Conservation (phyloP, 2,113 vertebrate genomes). For the Cynocephalus volans region DNA sequence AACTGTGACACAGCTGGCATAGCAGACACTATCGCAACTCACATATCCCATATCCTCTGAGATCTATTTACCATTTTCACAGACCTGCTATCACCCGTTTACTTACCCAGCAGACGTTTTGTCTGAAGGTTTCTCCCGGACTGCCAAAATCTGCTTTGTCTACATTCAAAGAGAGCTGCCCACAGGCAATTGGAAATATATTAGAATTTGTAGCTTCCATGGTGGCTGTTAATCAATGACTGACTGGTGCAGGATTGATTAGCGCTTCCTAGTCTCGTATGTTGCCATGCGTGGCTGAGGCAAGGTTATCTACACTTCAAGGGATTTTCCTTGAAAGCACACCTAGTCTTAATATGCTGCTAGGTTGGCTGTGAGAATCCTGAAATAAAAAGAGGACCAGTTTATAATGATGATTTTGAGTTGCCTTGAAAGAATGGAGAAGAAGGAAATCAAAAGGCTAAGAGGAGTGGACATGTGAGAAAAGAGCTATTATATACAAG, state of each 20-base stretch:
- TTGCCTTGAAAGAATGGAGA: neutral
- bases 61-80: neutral
- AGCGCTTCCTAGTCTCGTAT: rapidly evolving
- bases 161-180: neutral
- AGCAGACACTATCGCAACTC: neutral
- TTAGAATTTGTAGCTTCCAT: neutral
- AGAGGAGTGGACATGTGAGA: neutral
- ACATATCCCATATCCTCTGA: neutral
- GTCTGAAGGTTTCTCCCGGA: neutral
- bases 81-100: neutral
- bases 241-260: neutral
- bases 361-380: neutral
- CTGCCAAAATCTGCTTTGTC: neutral
- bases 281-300: neutral
- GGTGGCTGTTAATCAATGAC: neutral
- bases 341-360: neutral
- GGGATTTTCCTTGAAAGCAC: neutral
- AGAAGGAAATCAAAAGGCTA: neutral
- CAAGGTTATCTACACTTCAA: neutral
- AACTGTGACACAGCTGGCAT: neutral
- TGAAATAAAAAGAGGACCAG: neutral
- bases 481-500: neutral
- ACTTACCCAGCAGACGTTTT: neutral
- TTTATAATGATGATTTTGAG: neutral
- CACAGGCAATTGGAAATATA: neutral